A percentile compares a stretch with the other conserved stretches of the same genome.
These are phyloP conservation scores for Gibbula magus DNA, from an alignment of 2,888 invertebrate genomes.

Conservation along the genomic window DNA sequence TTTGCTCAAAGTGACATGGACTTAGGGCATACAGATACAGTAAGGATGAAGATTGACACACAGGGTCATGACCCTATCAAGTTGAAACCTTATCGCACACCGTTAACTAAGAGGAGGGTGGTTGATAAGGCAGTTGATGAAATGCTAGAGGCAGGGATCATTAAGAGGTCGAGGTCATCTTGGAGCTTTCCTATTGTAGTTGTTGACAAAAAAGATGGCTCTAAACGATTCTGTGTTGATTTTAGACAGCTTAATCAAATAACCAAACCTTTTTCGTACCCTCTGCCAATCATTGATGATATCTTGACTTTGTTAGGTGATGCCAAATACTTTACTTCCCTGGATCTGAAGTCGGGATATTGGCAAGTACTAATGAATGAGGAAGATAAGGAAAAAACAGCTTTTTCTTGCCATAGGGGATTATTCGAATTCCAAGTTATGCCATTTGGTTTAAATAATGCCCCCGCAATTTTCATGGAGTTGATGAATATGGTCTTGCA, in stretches of 20 bases:
- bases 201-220: not conserved
- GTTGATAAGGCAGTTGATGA: not conserved
- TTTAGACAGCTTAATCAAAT: not conserved
- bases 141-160: not conserved
- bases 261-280: not conserved
- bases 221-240: not conserved
- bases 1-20: not conserved
- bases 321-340: no score
- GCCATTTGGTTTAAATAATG: conserved; percentile 19
- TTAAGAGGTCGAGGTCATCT: not conserved
- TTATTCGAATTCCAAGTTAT: conserved; percentile 22
- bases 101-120: not conserved
- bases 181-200: not conserved
- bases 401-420: no score
- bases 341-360: no score
- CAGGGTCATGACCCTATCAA: conserved; percentile 11
- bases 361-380: no score
- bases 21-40: not conserved
- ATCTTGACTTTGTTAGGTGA: no score
- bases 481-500: no score
- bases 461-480: conserved; percentile 31
- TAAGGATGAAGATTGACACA: no score
- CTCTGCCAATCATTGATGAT: no score
- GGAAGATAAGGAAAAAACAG: no score
- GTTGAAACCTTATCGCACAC: not conserved